These are phyloP conservation scores for Notocelia uddmanniana DNA, from an alignment of 2,888 invertebrate genomes.

Conservation along the genomic window DNA sequence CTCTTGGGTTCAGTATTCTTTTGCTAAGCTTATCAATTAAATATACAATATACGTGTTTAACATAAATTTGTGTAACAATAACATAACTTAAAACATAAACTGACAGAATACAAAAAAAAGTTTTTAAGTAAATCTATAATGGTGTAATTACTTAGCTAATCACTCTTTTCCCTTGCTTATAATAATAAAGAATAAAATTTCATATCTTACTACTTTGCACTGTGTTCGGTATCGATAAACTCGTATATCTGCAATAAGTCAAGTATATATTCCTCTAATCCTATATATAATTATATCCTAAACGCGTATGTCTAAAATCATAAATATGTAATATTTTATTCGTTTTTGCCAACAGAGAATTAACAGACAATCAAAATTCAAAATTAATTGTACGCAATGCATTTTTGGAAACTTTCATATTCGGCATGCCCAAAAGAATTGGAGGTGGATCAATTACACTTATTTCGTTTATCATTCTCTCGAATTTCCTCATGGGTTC, in stretches of 20 bases:
- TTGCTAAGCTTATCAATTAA: background rate
- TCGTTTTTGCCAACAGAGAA: conserved; percentile 72
- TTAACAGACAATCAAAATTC: conserved; percentile 79
- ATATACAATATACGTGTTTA: too few species aligned
- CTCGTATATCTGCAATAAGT: background rate
- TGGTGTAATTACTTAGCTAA: background rate
- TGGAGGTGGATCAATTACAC: conserved; percentile 72
- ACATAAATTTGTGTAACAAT: too few species aligned
- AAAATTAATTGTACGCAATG: conserved; percentile 65
- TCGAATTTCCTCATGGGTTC: conserved; percentile 24
- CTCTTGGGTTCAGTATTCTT: background rate
- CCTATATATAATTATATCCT: background rate
- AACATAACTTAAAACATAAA: too few species aligned
- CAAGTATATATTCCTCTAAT: too few species aligned
- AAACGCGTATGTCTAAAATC: background rate
- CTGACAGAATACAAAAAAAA: too few species aligned
- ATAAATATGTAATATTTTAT: conserved; percentile 6
- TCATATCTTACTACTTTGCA: background rate
- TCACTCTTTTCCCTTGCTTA: background rate
- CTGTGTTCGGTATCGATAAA: background rate
- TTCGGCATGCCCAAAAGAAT: conserved; percentile 79
- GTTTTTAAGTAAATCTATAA: conserved; percentile 3
- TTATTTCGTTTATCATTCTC: conserved; percentile 18
- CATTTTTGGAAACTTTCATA: conserved; percentile 69
- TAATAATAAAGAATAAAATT: background rate